Conservation (phyloP, 2,113 vertebrate genomes). For the Helogale parvula region DNA sequence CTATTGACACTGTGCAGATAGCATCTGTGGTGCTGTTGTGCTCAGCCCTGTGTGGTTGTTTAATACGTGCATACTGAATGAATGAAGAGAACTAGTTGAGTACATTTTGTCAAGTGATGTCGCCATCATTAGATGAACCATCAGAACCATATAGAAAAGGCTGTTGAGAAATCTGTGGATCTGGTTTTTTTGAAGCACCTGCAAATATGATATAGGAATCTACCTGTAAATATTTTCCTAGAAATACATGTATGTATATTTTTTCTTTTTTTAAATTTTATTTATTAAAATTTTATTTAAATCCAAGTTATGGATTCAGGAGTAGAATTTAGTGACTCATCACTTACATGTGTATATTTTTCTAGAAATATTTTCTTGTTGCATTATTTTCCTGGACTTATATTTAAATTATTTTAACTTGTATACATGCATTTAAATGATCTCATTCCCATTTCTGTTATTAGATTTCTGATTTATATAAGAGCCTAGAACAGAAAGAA, state of each 20-base stretch:
- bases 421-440: neutral
- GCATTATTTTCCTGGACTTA: neutral
- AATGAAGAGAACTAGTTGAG: neutral
- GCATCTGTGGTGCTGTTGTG: neutral
- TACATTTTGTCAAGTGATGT: neutral
- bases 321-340: too few relatives aligned
- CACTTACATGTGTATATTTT: neutral
- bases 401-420: neutral
- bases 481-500: conserved; percentile 88
- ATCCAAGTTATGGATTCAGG: too few relatives aligned
- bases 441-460: conserved; percentile 32
- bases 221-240: neutral
- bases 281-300: too few relatives aligned
- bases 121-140: neutral
- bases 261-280: neutral
- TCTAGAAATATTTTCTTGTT: neutral
- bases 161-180: neutral
- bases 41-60: too few relatives aligned
- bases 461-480: conserved; percentile 89
- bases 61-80: neutral
- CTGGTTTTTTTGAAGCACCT: neutral
- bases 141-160: neutral
- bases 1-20: neutral
- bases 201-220: neutral
- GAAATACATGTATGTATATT: neutral